Evolutionary conservation across 1,140 invertebrate genomes (phyloP), one percentile per base, ranked within the genome.

Genomic region (Pissodes strobi): DNA sequence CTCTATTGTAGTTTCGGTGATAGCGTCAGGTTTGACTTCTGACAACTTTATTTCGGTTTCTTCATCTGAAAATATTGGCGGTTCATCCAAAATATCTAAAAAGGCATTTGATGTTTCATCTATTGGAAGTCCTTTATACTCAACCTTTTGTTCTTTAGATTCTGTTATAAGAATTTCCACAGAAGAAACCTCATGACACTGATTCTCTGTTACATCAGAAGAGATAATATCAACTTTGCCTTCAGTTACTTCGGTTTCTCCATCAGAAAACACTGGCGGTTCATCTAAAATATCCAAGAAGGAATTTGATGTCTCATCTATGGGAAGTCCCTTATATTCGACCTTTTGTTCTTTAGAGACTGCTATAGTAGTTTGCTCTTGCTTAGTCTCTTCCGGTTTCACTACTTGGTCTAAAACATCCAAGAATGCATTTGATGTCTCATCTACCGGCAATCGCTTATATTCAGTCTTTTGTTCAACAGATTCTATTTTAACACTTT

Each of bases 281-380:
- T 83, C 80, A 64, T 85, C 82, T 41, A 85, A 64, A 46, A 82
- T 77, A 72, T 79, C 75, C 74, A 84, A 79, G 79, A 81, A 84
- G 9, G 78, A 67, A 59, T 78, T 79, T 21, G 78, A 76, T 5
- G 80, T 77, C 57, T 79, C 76, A 61, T 85, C 80, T 25, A 82
- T 76, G 30, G 80, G 79, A n/a, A n/a, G n/a, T n/a, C n/a, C n/a
- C n/a, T n/a, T n/a, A n/a, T n/a, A n/a, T n/a, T n/a, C n/a, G n/a
- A 60, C 30, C 55, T 64, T 67, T 13, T 27, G 22, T 34, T 23
- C 48, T 13, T 17, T 9, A 15, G 2, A 8, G 21, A 19, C 4
- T 59, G n/a, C n/a, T n/a, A 17, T 13, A 1, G 17, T 19, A 6
- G 1, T 5, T 15, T 12, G 4, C 17, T 43, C 37, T n/a, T 17